Conservation (phyloP, 2,113 vertebrate genomes). For the Albula glossodonta region DNA sequence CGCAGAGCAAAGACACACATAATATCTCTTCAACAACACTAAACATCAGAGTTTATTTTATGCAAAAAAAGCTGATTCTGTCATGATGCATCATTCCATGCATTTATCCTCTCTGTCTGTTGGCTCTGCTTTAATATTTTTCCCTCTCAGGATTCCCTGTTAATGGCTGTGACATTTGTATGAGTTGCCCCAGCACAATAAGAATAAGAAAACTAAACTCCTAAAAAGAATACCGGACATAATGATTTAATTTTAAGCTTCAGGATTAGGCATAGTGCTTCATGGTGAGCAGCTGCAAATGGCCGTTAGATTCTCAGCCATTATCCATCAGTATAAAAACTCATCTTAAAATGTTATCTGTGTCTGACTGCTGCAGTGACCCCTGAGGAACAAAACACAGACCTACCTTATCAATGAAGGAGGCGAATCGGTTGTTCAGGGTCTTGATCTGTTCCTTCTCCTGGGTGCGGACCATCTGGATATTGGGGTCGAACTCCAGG, state of each 20-base stretch:
- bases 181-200: conserved; percentile 23
- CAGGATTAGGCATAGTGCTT: background rate
- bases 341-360: no score
- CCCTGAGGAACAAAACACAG: background rate
- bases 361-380: no score
- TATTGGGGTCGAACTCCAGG: conserved; percentile 81
- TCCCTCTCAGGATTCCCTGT: conserved; percentile 9
- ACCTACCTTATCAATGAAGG: conserved; percentile 90
- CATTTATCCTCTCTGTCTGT: background rate
- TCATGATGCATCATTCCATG: no score
- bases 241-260: background rate
- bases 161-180: conserved; percentile 54
- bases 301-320: no score
- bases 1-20: background rate
- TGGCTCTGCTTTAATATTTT: background rate
- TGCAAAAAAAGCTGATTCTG: background rate
- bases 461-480: conserved; percentile 78
- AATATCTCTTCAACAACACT: background rate
- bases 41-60: background rate
- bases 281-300: background rate
- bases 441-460: conserved; percentile 93
- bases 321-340: no score
- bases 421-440: conserved; percentile 81
- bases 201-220: no score
- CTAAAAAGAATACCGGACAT: background rate